phyloP scores from a whole-genome alignment of 1,140 invertebrate species.

The Drosophila quadrilineata region DNA sequence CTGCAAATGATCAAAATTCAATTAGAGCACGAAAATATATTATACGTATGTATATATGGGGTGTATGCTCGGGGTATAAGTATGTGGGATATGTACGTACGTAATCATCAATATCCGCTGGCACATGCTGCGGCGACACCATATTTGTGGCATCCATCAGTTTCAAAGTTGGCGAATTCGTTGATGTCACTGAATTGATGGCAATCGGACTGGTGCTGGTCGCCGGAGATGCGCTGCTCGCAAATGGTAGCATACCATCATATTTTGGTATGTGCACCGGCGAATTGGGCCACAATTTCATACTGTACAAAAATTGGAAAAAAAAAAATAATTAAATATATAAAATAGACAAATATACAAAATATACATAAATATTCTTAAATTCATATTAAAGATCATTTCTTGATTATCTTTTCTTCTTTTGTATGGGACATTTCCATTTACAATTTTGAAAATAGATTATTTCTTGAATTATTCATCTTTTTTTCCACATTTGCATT shows the following conservation, averaged over 20 bases:
- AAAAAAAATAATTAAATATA: background rate
- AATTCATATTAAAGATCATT: no score
- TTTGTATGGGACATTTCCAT: no score
- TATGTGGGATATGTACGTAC: no score
- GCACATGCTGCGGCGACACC: slow-evolving; percentile 72
- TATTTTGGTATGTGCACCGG: slow-evolving; percentile 81
- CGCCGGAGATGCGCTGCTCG: slow-evolving; percentile 63
- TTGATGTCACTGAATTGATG: slow-evolving; percentile 81
- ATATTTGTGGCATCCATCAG: slow-evolving; percentile 79
- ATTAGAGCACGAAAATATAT: background rate
- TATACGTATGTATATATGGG: background rate
- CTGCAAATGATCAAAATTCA: slow-evolving; percentile 30
- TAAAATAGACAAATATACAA: no score
- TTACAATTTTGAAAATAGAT: no score
- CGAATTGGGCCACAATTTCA: slow-evolving; percentile 80
- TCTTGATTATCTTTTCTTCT: no score
- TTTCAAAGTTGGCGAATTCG: slow-evolving; percentile 78
- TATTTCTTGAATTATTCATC: no score
- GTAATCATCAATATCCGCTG: slow-evolving; percentile 72
- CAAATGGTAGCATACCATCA: slow-evolving; percentile 74
- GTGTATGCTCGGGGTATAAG: background rate
- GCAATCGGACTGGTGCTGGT: slow-evolving; percentile 74
- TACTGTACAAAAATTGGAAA: slow-evolving; percentile 54
- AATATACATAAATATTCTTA: no score
- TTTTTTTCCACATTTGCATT: background rate